phyloP scores from a whole-genome alignment of 2,113 vertebrate species.

The Lutjanus erythropterus region DNA sequence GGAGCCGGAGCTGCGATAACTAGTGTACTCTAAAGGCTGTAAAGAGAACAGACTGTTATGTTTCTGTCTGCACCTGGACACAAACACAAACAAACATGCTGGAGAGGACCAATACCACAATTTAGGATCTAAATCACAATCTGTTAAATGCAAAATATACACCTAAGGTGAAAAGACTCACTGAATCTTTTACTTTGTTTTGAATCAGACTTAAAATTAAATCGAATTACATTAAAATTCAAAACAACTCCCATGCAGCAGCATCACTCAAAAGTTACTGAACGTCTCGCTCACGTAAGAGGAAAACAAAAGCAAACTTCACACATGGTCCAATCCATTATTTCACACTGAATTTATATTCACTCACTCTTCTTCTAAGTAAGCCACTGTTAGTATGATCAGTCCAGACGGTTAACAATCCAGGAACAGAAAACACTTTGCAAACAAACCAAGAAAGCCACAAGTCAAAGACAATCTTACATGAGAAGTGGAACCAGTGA shows the following conservation, averaged over 20 bases:
- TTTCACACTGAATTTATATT: not conserved
- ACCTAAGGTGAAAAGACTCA: not conserved
- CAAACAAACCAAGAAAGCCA: conserved; percentile 6
- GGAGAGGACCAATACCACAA: not conserved
- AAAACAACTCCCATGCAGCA: not conserved
- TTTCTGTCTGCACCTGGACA: not conserved
- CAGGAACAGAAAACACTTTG: conserved; percentile 2
- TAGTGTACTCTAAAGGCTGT: conserved; percentile 91
- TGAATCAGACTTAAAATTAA: not conserved
- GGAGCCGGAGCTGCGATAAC: conserved; percentile 90
- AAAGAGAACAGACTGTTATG: conserved; percentile 28
- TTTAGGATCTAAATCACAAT: not conserved
- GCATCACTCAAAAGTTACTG: not conserved
- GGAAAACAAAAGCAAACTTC: conserved; percentile 19
- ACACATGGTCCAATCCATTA: not conserved
- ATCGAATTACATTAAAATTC: not conserved
- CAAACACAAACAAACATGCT: conserved; percentile 9
- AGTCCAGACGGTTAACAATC: not conserved
- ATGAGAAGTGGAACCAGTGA: conserved; percentile 77
- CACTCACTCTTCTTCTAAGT: not conserved
- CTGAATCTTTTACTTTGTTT: not conserved
- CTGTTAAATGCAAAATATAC: not conserved
- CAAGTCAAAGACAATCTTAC: conserved; percentile 83
- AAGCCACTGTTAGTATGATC: not conserved
- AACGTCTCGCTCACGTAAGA: not conserved